Percentiles rank a stretch among this genome's conserved stretches.
Evolutionary conservation across 2,113 vertebrate species (phyloP).

Genomic region (Guaruba guarouba): DNA sequence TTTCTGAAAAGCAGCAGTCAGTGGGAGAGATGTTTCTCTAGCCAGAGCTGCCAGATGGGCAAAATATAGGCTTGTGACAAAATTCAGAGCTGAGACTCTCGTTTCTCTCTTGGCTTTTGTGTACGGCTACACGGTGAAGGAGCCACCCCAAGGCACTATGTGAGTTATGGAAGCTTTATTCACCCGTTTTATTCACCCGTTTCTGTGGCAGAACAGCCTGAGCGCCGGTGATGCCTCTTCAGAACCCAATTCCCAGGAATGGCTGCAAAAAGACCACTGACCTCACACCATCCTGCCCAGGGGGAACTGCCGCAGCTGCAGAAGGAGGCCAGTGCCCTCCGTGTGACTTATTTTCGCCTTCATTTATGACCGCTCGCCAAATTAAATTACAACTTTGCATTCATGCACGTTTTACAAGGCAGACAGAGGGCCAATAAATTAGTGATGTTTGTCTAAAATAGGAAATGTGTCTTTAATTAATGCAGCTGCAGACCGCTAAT

Average conservation of each 20-base stretch:
- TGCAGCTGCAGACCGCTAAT: not conserved
- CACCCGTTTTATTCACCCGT: not conserved
- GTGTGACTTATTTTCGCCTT: not conserved
- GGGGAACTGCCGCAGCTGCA: not conserved
- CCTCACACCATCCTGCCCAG: not conserved
- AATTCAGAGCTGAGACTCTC: not conserved
- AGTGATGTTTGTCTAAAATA: not conserved
- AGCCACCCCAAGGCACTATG: not conserved
- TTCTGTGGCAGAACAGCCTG: not conserved
- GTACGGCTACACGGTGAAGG: not conserved
- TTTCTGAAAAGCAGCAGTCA: conserved; percentile 48
- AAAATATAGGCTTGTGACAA: conserved; percentile 1
- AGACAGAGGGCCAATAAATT: not conserved
- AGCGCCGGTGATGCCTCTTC: not conserved
- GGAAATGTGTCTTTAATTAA: conserved; percentile 13
- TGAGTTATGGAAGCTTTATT: not conserved
- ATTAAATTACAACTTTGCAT: not conserved
- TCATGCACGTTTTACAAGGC: conserved; percentile 7
- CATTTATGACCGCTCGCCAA: not conserved
- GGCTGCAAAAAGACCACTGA: not conserved
- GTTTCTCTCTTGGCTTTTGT: not conserved
- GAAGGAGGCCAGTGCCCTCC: not conserved
- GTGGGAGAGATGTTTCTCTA: conserved; percentile 30
- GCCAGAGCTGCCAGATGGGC: conserved; percentile 21
- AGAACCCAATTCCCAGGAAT: not conserved